phyloP scores from a whole-genome alignment of 2,797 vertebrate genomes.

The Carduelis carduelis region DNA sequence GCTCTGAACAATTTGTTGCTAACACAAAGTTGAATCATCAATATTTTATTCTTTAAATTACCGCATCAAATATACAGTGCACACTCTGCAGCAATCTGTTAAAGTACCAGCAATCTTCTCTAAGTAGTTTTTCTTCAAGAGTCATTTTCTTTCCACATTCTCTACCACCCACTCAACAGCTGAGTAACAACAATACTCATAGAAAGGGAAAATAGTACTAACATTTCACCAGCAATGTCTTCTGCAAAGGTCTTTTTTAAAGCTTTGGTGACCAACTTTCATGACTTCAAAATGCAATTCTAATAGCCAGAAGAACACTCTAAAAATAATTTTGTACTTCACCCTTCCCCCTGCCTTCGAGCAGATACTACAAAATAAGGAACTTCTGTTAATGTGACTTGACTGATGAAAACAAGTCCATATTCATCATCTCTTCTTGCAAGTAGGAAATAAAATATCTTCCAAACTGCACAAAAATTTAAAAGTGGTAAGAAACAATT shows the following conservation, averaged over 20 bases:
- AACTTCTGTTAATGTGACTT: background rate
- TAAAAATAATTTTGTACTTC: background rate
- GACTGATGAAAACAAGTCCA: background rate
- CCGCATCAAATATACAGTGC: background rate
- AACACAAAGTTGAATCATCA: background rate
- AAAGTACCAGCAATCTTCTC: background rate
- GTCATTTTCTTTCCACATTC: background rate
- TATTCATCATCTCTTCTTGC: background rate
- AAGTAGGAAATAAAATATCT: background rate
- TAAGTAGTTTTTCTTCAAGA: background rate
- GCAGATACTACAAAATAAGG: background rate
- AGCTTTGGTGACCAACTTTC: background rate
- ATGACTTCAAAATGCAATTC: background rate
- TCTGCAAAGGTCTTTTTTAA: background rate
- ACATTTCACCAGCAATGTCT: background rate
- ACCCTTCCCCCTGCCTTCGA: background rate
- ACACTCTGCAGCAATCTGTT: background rate
- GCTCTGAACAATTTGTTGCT: background rate
- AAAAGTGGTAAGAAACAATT: background rate
- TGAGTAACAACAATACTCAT: background rate
- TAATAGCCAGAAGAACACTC: background rate
- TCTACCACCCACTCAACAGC: background rate
- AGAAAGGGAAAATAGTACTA: background rate
- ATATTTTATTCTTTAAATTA: constrained; percentile 5
- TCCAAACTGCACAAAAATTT: background rate